Conservation (phyloP, 2,797 vertebrate species). For the Macropus fuliginosus region DNA sequence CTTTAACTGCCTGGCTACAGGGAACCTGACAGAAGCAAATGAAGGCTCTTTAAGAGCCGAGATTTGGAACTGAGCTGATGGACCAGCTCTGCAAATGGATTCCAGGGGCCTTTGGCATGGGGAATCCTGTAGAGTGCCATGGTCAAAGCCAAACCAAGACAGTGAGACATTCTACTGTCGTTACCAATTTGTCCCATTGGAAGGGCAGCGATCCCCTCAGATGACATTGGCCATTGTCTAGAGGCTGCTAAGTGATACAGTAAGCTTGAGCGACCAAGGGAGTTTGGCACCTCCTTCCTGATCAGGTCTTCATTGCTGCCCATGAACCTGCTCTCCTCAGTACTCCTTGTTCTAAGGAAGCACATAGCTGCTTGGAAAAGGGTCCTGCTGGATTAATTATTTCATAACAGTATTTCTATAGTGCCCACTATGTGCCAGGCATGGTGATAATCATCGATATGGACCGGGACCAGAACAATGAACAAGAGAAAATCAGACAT, state of each 20-base stretch:
- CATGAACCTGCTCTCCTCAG: neutral
- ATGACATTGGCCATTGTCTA: conserved; percentile 14
- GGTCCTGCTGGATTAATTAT: neutral
- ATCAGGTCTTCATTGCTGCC: neutral
- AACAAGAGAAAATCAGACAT: neutral
- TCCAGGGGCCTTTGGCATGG: neutral
- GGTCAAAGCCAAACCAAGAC: conserved; percentile 31
- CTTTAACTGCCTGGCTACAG: conserved; percentile 37
- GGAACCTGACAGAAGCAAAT: neutral
- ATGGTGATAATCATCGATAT: neutral
- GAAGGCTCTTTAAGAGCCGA: neutral
- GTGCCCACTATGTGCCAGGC: neutral
- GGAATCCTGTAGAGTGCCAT: neutral
- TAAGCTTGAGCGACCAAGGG: neutral
- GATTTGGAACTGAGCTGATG: neutral
- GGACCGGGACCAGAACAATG: neutral
- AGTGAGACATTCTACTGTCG: neutral
- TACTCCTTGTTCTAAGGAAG: neutral
- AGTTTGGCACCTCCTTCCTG: neutral
- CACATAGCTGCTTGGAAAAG: neutral
- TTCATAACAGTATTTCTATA: neutral
- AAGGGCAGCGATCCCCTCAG: neutral
- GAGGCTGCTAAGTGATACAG: neutral
- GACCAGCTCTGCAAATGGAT: neutral
- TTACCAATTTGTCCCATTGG: neutral